Evolutionary conservation across 2,113 vertebrate genomes (phyloP), one percentile per base, ranked within the genome.

Genomic region (Aleadryas rufinucha): DNA sequence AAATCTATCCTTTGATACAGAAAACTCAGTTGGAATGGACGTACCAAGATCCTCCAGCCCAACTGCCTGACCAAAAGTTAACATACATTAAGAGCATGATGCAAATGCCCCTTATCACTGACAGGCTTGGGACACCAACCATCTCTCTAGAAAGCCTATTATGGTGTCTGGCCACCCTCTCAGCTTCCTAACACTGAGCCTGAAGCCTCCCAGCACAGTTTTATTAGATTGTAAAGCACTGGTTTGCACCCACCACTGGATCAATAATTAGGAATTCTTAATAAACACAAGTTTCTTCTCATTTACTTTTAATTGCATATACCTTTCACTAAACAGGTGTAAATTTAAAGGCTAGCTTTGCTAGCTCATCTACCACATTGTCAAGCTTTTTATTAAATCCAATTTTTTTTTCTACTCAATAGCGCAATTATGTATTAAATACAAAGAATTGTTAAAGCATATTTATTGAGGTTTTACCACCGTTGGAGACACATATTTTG

Each of bases 21-120:
- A 79, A 16, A 53, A 22, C 6, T 30, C n/a, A 16, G 7, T 3
- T 41, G 28, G 70, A 81, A 87, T 39, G 17, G 26, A 60, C 1
- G 1, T 9, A 22, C 47, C 71, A 7, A 0, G 0, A 26, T 45
- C 22, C 42, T 16, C 31, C 31, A 45, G 19, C 45, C 54, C 76
- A 80, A 26, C 13, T 27, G 39, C 39, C 64, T 63, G 71, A 72
- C 44, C 63, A 69, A 37, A 57, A 70, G 14, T 45, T 71, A 70
- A 49, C 63, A 30, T 18, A 52, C 3, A 10, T 18, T 26, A 52
- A 64, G 27, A 17, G n/a, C 41, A 45, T 20, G 61, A 27, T 31
- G 50, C 60, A 88, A 57, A 53, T 17, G 18, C 6, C 41, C 35
- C 39, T 64, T 37, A n/a, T 59, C 33, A 42, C 7, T 21, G 16